Percentiles rank a stretch among this genome's conserved stretches.
Conservation (phyloP, 2,113 vertebrate species). For the Lanius ludovicianus region DNA sequence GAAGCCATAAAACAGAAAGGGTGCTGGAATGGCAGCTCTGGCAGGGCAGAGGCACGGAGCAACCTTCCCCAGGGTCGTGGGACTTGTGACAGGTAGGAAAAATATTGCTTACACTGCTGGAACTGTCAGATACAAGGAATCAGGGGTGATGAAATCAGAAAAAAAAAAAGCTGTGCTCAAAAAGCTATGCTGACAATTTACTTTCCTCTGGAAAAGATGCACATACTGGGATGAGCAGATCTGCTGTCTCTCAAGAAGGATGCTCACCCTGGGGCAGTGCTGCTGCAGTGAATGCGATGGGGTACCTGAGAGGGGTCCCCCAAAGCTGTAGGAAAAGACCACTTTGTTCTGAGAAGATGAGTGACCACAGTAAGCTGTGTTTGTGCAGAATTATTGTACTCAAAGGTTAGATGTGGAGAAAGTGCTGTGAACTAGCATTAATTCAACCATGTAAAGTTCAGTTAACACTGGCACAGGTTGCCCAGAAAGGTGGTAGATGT, state of each 20-base stretch:
- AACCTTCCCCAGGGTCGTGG: background rate
- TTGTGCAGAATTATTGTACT: background rate
- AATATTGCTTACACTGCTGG: background rate
- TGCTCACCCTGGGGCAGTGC: fast-evolving
- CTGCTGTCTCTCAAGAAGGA: background rate
- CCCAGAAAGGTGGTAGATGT: background rate
- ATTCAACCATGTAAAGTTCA: background rate
- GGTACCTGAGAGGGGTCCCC: background rate
- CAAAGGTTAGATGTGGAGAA: background rate
- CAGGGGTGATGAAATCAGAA: background rate
- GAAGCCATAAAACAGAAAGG: background rate
- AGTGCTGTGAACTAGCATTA: background rate
- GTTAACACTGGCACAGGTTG: background rate
- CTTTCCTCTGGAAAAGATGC: background rate
- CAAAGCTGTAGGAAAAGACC: background rate
- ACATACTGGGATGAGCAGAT: fast-evolving
- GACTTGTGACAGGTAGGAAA: background rate
- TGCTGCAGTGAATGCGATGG: background rate
- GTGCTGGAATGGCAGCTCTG: background rate
- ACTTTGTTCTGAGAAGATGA: background rate
- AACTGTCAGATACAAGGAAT: conserved; percentile 1
- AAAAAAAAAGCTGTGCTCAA: background rate
- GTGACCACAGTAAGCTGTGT: background rate
- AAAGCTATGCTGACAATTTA: background rate
- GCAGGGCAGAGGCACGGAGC: background rate